Evolutionary conservation across 2,797 vertebrate species (phyloP).

Genomic region (Rhabdophis nuchalis): DNA sequence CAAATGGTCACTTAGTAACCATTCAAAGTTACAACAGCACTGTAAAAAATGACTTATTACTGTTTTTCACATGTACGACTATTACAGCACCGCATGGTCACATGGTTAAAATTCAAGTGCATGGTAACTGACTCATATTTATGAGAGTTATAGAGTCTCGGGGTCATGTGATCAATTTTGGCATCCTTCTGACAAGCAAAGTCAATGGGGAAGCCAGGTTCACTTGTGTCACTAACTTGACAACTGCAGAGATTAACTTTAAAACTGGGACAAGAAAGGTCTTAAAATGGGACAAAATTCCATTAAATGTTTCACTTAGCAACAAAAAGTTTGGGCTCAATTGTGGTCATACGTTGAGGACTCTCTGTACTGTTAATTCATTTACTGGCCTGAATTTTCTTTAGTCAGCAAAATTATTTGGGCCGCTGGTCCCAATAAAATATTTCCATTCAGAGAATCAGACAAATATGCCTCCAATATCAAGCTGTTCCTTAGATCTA

Average conservation of each 20-base stretch:
- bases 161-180: neutral
- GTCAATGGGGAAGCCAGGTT: too few species aligned
- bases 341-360: neutral
- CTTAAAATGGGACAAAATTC: neutral
- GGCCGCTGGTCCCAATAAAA: neutral
- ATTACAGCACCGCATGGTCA: neutral
- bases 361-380: neutral
- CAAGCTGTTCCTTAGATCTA: neutral
- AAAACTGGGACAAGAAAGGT: neutral
- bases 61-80: neutral
- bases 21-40: neutral
- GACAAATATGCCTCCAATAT: neutral
- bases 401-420: neutral
- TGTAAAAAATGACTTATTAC: neutral
- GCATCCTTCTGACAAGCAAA: neutral
- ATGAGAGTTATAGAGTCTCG: neutral
- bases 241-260: neutral
- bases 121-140: neutral
- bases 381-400: neutral
- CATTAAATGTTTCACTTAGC: neutral
- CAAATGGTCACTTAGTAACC: neutral
- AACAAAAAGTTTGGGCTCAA: neutral
- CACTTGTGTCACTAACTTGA: neutral
- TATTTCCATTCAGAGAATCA: neutral
- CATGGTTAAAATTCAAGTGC: neutral